Conservation (phyloP, 2,797 vertebrate genomes). For the Denticeps clupeoides region DNA sequence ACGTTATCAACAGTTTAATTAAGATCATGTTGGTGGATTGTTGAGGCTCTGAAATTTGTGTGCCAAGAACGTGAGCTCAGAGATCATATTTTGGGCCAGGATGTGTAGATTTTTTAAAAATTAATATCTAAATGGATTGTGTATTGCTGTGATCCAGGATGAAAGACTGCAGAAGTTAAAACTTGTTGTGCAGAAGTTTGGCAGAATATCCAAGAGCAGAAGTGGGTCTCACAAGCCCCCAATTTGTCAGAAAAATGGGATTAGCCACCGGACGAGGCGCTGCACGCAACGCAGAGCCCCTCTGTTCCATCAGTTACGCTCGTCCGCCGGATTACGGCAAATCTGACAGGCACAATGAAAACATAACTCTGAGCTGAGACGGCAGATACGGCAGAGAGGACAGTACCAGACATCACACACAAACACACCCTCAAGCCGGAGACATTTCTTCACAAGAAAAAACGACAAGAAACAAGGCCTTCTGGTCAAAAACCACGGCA, state of each 20-base stretch:
- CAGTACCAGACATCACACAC: neutral
- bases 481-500: no score
- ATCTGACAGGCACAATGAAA: conserved; percentile 42
- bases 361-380: conserved; percentile 26
- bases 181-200: neutral
- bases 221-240: conserved; percentile 11
- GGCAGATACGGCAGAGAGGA: neutral
- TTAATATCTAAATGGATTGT: no score
- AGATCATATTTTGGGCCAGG: no score
- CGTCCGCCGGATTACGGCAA: conserved; percentile 39
- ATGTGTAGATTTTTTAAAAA: no score
- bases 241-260: conserved; percentile 36
- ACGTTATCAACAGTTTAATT: no score
- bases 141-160: no score
- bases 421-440: neutral
- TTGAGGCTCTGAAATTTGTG: no score
- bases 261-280: conserved; percentile 25
- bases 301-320: conserved; percentile 31
- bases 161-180: no score
- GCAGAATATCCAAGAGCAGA: neutral
- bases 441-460: no score
- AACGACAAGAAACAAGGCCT: no score
- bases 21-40: no score
- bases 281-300: conserved; percentile 18
- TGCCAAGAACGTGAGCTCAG: no score